Evolutionary conservation across 64 coral and sea anemone genomes (phyloP).

Genomic region (Actinia equina): DNA sequence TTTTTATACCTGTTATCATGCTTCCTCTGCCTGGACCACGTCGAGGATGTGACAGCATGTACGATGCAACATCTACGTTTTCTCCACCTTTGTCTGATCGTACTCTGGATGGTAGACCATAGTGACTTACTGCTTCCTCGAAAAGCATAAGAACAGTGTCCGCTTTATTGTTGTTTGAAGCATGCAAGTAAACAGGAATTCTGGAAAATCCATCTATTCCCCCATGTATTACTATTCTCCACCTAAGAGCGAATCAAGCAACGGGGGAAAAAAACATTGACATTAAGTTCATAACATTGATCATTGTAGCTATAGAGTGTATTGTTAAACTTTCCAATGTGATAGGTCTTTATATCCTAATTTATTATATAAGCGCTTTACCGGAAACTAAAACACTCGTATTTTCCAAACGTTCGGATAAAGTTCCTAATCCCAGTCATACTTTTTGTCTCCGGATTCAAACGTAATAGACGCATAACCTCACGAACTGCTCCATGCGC

Average conservation of each 20-base stretch:
- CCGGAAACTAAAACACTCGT: too few relatives aligned
- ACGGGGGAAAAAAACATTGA: too few relatives aligned
- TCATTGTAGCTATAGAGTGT: too few relatives aligned
- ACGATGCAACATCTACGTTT: constrained; percentile 15
- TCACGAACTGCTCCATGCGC: too few relatives aligned
- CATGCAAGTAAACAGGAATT: constrained; percentile 13
- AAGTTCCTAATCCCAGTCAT: too few relatives aligned
- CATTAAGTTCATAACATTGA: too few relatives aligned
- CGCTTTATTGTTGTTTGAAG: constrained; percentile 16
- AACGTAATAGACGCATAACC: too few relatives aligned
- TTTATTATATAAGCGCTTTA: too few relatives aligned
- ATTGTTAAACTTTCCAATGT: too few relatives aligned
- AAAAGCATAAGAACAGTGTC: constrained; percentile 10
- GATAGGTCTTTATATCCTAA: too few relatives aligned
- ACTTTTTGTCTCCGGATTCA: too few relatives aligned
- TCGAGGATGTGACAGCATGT: not conserved
- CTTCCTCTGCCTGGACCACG: constrained; percentile 23
- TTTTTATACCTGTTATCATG: constrained; percentile 28
- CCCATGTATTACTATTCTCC: constrained; percentile 33
- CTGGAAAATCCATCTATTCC: constrained; percentile 19
- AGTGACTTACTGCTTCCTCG: not conserved
- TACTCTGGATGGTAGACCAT: constrained; percentile 11
- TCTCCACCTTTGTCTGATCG: constrained; percentile 18
- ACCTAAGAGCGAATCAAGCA: not conserved
- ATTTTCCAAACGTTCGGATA: too few relatives aligned